Conservation (phyloP, 2,113 vertebrate species). For the Lepus americanus region DNA sequence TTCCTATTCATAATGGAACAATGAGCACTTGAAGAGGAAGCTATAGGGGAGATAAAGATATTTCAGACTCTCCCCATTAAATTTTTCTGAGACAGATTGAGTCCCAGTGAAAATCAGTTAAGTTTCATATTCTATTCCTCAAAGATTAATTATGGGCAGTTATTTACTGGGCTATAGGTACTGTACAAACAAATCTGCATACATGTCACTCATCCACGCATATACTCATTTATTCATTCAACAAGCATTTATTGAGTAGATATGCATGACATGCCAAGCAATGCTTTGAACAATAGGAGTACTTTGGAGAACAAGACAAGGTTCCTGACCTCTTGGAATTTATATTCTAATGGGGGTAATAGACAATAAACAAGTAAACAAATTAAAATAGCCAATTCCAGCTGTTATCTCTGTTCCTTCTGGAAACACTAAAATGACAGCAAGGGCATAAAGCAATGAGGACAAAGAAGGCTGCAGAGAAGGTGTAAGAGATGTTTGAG, state of each 20-base stretch:
- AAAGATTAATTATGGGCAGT: not conserved
- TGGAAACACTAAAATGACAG: conserved; percentile 39
- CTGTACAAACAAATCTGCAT: conserved; percentile 11
- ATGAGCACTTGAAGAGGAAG: not conserved
- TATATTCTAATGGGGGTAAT: not conserved
- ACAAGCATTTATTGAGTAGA: not conserved
- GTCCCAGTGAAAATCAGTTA: conserved; percentile 40
- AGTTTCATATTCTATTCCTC: not conserved
- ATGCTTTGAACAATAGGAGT: not conserved
- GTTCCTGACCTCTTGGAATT: not conserved
- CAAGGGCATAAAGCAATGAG: not conserved
- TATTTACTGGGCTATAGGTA: not conserved
- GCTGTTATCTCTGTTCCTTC: conserved; percentile 15
- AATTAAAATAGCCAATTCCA: conserved; percentile 40
- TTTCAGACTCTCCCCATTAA: not conserved
- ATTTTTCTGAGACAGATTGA: not conserved
- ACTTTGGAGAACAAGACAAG: not conserved
- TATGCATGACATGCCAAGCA: not conserved
- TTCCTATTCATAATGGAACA: not conserved
- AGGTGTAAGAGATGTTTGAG: not conserved
- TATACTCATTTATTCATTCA: not conserved
- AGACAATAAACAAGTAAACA: conserved; percentile 18
- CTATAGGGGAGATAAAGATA: not conserved
- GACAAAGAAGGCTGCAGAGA: not conserved
- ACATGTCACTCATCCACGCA: not conserved